Percentiles rank a stretch among this genome's conserved stretches.
These are phyloP conservation scores for Brachionus calyciflorus DNA, from an alignment of 1,140 invertebrate genomes.

Conservation along the genomic window DNA sequence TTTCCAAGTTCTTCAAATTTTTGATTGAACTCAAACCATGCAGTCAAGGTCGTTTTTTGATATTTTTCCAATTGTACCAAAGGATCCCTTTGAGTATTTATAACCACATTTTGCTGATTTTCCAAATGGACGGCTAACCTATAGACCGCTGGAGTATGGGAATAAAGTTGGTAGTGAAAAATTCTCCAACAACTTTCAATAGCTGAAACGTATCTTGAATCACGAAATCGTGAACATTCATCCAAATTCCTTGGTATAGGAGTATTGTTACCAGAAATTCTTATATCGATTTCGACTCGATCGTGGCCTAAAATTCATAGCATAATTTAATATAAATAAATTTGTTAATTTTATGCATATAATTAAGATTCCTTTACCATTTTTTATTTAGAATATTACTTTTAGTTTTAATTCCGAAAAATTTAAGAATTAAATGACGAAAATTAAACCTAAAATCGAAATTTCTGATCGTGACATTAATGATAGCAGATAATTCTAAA, in stretches of 20 bases:
- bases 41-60: not conserved
- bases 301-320: not conserved
- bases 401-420: too few relatives aligned
- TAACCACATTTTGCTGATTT: constrained; percentile 37
- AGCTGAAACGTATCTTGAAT: constrained; percentile 43
- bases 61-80: not conserved
- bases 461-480: too few relatives aligned
- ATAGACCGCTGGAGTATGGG: not conserved
- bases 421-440: too few relatives aligned
- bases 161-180: constrained; percentile 19
- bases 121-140: constrained; percentile 43
- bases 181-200: constrained; percentile 42
- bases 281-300: not conserved
- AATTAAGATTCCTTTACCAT: too few relatives aligned
- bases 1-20: not conserved
- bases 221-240: constrained; percentile 48
- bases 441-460: too few relatives aligned
- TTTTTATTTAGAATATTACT: too few relatives aligned
- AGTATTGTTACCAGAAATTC: not conserved
- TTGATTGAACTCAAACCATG: too few relatives aligned
- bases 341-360: too few relatives aligned
- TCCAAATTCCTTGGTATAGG: too few relatives aligned
- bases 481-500: too few relatives aligned
- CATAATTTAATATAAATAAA: too few relatives aligned
- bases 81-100: not conserved